phyloP scores from a whole-genome alignment of 2,113 vertebrate species.

The Sturnira hondurensis region DNA sequence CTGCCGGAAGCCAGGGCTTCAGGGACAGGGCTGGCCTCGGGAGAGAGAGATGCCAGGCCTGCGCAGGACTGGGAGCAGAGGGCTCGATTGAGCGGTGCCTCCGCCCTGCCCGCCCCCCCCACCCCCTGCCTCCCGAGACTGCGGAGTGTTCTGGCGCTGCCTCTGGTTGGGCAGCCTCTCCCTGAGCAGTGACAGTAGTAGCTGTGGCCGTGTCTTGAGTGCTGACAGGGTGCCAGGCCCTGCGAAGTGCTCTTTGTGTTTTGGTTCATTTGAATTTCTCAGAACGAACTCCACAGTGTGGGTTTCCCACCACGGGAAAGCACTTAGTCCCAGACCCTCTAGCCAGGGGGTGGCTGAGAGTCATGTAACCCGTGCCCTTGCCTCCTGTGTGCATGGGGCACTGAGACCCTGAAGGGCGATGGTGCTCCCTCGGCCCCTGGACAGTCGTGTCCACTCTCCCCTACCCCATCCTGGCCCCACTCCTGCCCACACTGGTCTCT shows the following conservation, averaged over 20 bases:
- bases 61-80: not conserved
- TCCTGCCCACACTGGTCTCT: not conserved
- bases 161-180: not conserved
- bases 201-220: not conserved
- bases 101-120: too few species aligned
- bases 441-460: not conserved
- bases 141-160: accelerated
- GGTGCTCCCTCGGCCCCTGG: not conserved
- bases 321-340: not conserved
- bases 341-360: not conserved
- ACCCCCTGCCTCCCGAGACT: too few species aligned
- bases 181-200: accelerated
- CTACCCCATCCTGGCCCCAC: not conserved
- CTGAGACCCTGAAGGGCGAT: accelerated
- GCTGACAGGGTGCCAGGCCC: not conserved
- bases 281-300: not conserved
- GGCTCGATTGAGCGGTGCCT: not conserved
- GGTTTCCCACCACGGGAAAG: not conserved
- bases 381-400: accelerated
- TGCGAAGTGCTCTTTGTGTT: not conserved
- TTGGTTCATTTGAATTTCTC: not conserved
- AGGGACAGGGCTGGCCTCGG: not conserved
- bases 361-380: not conserved
- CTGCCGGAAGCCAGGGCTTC: not conserved
- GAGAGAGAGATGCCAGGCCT: not conserved